Evolutionary conservation across 2,797 vertebrate species (phyloP).

Genomic region (Eupleurogrammus muticus): DNA sequence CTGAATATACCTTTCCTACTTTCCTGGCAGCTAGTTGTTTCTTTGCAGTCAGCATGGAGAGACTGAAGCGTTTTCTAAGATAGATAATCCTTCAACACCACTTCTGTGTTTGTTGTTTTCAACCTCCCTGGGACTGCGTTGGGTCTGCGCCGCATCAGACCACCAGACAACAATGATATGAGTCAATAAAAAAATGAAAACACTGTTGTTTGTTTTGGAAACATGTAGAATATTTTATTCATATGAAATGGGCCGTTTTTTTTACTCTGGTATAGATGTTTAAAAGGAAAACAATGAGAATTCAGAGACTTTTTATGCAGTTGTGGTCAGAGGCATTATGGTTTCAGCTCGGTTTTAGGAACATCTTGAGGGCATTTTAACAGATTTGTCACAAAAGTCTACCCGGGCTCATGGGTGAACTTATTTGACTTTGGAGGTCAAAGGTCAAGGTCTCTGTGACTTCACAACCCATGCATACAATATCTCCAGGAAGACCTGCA

Average conservation of each 20-base stretch:
- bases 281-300: constrained; percentile 9
- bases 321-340: no score
- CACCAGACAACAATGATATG: constrained; percentile 30
- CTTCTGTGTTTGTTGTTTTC: constrained; percentile 39
- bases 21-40: background rate
- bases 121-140: constrained; percentile 35
- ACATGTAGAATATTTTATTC: constrained; percentile 18
- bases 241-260: constrained; percentile 2
- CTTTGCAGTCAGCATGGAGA: constrained; percentile 17
- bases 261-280: background rate
- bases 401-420: no score
- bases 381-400: no score
- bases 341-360: no score
- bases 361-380: no score
- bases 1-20: background rate
- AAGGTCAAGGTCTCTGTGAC: no score
- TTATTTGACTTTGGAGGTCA: no score
- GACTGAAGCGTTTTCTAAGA: constrained; percentile 36
- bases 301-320: background rate
- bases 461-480: no score
- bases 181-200: constrained; percentile 1
- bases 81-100: constrained; percentile 40
- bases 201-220: constrained; percentile 14
- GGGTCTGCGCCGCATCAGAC: constrained; percentile 33
- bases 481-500: no score